Conservation (phyloP, 2,113 vertebrate genomes). For the Apodemus speciosus region DNA sequence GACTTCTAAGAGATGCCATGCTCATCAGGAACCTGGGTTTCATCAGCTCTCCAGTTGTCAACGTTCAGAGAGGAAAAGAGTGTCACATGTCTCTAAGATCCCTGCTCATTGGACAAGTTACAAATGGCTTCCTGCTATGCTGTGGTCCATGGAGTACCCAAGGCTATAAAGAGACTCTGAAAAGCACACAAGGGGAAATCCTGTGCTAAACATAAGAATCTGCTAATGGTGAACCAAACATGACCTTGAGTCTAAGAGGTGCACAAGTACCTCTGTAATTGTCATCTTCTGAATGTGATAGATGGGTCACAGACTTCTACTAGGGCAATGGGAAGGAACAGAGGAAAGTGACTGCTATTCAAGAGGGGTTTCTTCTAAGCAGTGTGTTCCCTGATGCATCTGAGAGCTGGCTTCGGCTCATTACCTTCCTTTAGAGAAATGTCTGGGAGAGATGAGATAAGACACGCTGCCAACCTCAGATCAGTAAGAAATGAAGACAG, state of each 20-base stretch:
- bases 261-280: neutral
- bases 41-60: conserved; percentile 1
- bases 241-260: neutral
- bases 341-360: neutral
- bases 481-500: conserved; percentile 31
- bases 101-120: neutral
- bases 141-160: neutral
- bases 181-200: neutral
- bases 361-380: conserved; percentile 30
- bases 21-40: neutral
- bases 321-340: neutral
- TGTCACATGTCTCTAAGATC: neutral
- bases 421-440: conserved; percentile 51
- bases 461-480: neutral
- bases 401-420: neutral
- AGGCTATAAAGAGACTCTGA: neutral
- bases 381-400: neutral
- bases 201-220: neutral
- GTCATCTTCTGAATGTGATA: neutral
- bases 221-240: neutral
- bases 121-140: neutral
- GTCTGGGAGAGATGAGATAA: neutral
- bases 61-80: conserved; percentile 2
- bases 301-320: neutral
- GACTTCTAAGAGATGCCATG: neutral